A percentile compares a stretch with the other conserved stretches of the same genome.
Conservation (phyloP, 2,888 invertebrate genomes). For the Zaprionus bogoriensis region DNA sequence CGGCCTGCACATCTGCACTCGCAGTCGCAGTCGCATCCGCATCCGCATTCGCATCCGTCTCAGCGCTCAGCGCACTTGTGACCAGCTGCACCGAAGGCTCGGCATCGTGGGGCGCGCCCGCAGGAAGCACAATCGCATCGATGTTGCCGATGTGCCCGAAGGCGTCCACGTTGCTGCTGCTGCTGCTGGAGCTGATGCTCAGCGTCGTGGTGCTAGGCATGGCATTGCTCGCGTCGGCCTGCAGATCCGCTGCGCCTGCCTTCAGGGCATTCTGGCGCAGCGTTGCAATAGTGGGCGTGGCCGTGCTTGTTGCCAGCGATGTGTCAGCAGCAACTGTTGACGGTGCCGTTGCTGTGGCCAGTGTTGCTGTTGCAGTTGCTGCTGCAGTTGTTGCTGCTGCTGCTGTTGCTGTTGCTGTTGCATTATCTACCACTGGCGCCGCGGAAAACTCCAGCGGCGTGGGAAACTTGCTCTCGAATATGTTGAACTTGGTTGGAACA, state of each 20-base stretch:
- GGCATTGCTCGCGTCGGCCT: conserved; percentile 46
- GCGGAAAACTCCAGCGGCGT: conserved; percentile 47
- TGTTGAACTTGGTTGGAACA: conserved; percentile 81
- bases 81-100: conserved; percentile 59
- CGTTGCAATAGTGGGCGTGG: conserved; percentile 27
- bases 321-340: conserved; percentile 10
- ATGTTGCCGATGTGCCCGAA: conserved; percentile 59
- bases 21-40: not conserved
- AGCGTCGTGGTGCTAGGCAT: conserved; percentile 45
- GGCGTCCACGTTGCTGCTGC: conserved; percentile 12
- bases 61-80: conserved; percentile 52
- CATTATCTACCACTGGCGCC: no score
- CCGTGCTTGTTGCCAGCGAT: conserved; percentile 19
- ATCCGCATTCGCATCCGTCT: conserved; percentile 8
- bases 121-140: conserved; percentile 79
- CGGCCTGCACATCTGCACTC: conserved; percentile 10
- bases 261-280: conserved; percentile 25
- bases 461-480: conserved; percentile 80
- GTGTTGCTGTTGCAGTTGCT: conserved; percentile 2
- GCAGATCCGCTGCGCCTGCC: conserved; percentile 37
- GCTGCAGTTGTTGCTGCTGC: conserved; percentile 4
- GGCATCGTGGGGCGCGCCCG: conserved; percentile 36
- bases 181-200: conserved; percentile 24
- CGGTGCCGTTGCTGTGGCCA: conserved; percentile 8
- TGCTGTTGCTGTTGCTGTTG: conserved; percentile 14